Conservation (phyloP, 1,140 invertebrate species). For the Melipona quadrifasciata region DNA sequence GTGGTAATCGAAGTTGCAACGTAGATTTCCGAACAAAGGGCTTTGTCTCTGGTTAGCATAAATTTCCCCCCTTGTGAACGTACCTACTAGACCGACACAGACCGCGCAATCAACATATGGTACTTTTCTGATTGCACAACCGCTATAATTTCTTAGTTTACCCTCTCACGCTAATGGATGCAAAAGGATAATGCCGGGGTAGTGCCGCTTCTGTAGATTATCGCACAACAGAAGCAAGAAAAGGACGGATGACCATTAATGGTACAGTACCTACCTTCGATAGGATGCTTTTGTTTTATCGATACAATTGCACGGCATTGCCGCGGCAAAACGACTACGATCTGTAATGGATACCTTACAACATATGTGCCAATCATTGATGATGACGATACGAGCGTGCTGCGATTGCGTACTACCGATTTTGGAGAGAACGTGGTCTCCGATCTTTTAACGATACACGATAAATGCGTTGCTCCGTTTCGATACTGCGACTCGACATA, state of each 20-base stretch:
- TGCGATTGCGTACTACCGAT: slow-evolving; percentile 41
- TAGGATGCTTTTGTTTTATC: slow-evolving; percentile 67
- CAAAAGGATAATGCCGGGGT: slow-evolving; percentile 50
- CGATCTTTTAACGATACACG: slow-evolving; percentile 5
- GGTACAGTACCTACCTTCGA: slow-evolving; percentile 54
- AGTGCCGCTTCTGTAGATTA: slow-evolving; percentile 58
- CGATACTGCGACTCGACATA: background rate
- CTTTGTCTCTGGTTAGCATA: slow-evolving; percentile 53
- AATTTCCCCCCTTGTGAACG: slow-evolving; percentile 54
- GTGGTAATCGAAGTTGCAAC: background rate
- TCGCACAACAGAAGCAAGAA: slow-evolving; percentile 67
- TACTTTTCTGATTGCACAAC: slow-evolving; percentile 54
- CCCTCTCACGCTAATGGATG: slow-evolving; percentile 61
- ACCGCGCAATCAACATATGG: slow-evolving; percentile 38
- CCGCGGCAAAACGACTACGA: slow-evolving; percentile 43
- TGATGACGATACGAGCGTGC: slow-evolving; percentile 53
- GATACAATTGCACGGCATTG: slow-evolving; percentile 61
- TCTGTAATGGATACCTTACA: slow-evolving; percentile 58
- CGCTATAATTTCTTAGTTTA: slow-evolving; percentile 63
- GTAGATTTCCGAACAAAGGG: slow-evolving; percentile 46
- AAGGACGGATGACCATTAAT: slow-evolving; percentile 61
- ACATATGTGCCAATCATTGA: slow-evolving; percentile 58
- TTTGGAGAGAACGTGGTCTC: slow-evolving; percentile 38
- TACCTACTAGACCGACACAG: background rate
- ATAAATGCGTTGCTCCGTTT: background rate